Conservation (phyloP, 37 sponge, comb jelly and placozoan species). For the Eunapius fragilis region DNA sequence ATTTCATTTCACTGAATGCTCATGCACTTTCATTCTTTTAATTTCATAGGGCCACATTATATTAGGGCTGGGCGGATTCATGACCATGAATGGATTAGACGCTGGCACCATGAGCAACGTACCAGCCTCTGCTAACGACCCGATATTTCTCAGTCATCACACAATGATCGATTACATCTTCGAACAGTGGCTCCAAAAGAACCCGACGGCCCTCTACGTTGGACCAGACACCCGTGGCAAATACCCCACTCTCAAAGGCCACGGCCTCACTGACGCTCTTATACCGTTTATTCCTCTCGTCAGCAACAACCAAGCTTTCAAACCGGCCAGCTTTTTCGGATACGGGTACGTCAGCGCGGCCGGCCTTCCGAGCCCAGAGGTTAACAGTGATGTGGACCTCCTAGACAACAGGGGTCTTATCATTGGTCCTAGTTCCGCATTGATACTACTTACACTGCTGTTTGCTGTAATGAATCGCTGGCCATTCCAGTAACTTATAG, state of each 20-base stretch:
- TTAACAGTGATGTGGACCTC: too few species aligned
- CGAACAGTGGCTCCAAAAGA: constrained; percentile 42
- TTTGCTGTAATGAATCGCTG: not conserved
- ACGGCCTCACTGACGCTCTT: constrained; percentile 39
- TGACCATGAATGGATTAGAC: not conserved
- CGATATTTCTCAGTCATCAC: constrained; percentile 73
- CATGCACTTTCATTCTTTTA: not conserved
- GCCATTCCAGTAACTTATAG: not conserved
- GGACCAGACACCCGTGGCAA: not conserved
- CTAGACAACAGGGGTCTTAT: not conserved
- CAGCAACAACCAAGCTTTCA: constrained; percentile 58
- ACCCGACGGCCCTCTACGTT: constrained; percentile 16
- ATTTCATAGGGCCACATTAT: constrained; percentile 41
- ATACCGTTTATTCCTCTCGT: constrained; percentile 63
- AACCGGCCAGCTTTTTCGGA: constrained; percentile 37
- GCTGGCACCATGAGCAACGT: constrained; percentile 43
- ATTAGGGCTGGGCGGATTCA: constrained; percentile 29
- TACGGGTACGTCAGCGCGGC: constrained; percentile 4
- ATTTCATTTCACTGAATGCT: not conserved
- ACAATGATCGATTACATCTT: constrained; percentile 66
- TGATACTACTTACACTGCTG: not conserved
- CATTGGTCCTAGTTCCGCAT: not conserved
- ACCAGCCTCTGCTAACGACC: constrained; percentile 69
- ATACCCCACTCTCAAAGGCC: constrained; percentile 34
- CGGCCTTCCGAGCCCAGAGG: too few species aligned